Evolutionary conservation across 1,140 invertebrate species (phyloP), one percentile per base, ranked within the genome.

Genomic region (Camponotus pennsylvanicus): DNA sequence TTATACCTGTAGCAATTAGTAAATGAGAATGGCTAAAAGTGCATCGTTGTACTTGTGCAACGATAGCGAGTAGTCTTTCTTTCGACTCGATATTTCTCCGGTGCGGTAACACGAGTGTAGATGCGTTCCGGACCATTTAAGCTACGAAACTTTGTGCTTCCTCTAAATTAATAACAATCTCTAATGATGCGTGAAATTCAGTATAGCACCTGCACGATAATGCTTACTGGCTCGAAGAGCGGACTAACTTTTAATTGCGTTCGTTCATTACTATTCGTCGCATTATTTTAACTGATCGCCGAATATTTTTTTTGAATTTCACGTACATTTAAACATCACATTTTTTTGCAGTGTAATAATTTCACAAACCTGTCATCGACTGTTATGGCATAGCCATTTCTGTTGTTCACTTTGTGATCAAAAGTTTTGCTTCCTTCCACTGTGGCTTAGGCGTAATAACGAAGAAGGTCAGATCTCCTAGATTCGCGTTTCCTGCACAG

Each of bases 121-220:
- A 52, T 9, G 15, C 49, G 64, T 83, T 83, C 27, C 69, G 59
- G 79, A 13, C 4, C 69, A 83, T 83, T 83, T 83, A 63, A 27
- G 40, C 79, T 49, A 18, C 32, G 69, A 83, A 83, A 83, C 79
- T 83, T 75, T 45, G 59, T 40, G 52, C 40, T 75, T 83, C 8
- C 69, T 37, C 40, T 83, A 83, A 83, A 83, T 83, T 83, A 83
- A 63, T 83, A 83, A 83, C 79, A n/a, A 73, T 83, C 79, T 83
- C 79, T 83, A 83, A 83, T 83, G 79, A 75, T 75, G 79, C 55
- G 57, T 32, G 69, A 83, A 83, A 83, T 83, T 83, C 55, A 49
- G 40, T n/a, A 21, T 13, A 57, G 11, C 45, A 9, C 21, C 13
- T 45, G 11, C 5, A 32, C 70, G 52, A 34, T 75, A 32, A 34